phyloP scores from a whole-genome alignment of 2,113 vertebrate genomes.

The Strix uralensis region DNA sequence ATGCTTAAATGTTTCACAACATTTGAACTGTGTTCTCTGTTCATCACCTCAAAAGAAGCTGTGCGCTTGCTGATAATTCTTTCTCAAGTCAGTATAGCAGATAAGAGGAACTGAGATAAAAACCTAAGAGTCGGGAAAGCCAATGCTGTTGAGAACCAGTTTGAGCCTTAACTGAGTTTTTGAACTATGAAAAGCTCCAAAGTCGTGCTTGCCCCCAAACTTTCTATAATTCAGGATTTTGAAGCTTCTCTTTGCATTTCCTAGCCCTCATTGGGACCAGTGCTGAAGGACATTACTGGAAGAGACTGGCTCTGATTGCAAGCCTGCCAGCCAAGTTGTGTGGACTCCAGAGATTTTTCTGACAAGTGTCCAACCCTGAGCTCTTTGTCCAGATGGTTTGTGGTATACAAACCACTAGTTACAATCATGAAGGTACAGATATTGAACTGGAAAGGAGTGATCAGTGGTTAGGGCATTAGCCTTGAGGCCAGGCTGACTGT shows the following conservation, averaged over 20 bases:
- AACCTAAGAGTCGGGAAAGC: background rate
- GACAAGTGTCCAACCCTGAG: background rate
- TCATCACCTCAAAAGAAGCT: background rate
- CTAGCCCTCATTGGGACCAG: background rate
- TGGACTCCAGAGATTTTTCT: background rate
- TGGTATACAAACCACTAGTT: slow-evolving; percentile 19
- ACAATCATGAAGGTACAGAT: slow-evolving; percentile 11
- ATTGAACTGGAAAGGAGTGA: background rate
- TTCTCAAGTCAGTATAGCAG: background rate
- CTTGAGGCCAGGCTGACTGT: background rate
- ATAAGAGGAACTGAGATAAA: background rate
- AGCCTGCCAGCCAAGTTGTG: background rate
- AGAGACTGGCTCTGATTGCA: background rate
- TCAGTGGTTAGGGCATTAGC: background rate
- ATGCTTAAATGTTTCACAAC: background rate
- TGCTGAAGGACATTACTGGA: background rate
- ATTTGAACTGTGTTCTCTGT: background rate
- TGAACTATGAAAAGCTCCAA: background rate
- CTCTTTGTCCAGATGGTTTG: slow-evolving; percentile 7
- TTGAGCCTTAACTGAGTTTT: background rate
- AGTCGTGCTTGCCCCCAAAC: background rate
- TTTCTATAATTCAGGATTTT: background rate
- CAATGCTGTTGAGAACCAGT: background rate
- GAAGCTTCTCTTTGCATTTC: background rate
- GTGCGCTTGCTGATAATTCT: background rate